These are phyloP conservation scores for Carlito syrichta DNA, from an alignment of 2,113 vertebrate species.

Conservation along the genomic window DNA sequence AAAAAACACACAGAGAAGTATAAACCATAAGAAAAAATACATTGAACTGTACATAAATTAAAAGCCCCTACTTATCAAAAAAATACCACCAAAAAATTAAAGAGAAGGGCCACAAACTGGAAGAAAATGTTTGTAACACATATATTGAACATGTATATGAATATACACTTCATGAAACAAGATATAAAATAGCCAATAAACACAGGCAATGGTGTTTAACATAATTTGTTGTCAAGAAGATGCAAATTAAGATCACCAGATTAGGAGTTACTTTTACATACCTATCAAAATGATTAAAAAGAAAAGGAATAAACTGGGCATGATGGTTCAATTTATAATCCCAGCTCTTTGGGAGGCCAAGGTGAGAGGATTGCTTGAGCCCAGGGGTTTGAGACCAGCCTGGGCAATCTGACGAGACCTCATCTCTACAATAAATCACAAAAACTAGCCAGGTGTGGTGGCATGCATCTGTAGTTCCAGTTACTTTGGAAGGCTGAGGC, in stretches of 20 bases:
- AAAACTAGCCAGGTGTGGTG: no score
- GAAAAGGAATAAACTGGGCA: no score
- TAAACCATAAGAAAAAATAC: not conserved
- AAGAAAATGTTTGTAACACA: not conserved
- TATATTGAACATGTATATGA: not conserved
- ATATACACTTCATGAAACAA: not conserved
- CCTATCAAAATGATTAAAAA: not conserved
- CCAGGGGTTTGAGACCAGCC: no score
- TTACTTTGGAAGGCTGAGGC: no score
- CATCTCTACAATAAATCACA: no score
- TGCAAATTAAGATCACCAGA: not conserved
- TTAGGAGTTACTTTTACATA: rapidly evolving
- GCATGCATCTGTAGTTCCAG: no score
- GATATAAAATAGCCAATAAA: not conserved
- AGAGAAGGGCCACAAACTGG: not conserved
- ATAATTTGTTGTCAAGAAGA: not conserved
- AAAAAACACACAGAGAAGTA: not conserved
- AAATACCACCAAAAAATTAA: not conserved
- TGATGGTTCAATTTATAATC: no score
- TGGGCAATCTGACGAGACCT: no score
- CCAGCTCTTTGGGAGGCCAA: no score
- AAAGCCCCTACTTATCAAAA: not conserved
- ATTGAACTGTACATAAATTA: not conserved
- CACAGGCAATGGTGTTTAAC: not conserved
- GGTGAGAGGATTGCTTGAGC: no score